These are phyloP conservation scores for Drosophila borealis DNA, from an alignment of 2,888 invertebrate genomes.

Conservation along the genomic window DNA sequence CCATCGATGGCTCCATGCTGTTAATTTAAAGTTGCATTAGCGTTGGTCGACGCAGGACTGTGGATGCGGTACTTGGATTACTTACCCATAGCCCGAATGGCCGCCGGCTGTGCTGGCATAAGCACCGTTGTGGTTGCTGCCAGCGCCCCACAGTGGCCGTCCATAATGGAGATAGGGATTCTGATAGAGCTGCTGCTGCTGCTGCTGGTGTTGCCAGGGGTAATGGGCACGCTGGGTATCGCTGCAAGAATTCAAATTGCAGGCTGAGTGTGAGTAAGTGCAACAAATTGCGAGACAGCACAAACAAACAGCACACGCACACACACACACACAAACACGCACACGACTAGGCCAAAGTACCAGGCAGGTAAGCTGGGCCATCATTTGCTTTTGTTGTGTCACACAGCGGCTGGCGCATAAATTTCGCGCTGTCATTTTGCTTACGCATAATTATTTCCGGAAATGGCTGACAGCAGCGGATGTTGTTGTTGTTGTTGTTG, in stretches of 20 bases:
- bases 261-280: constrained; percentile 53
- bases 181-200: constrained; percentile 45
- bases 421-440: constrained; percentile 64
- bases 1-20: constrained; percentile 66
- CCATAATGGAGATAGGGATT: constrained; percentile 57
- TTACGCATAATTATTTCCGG: constrained; percentile 77
- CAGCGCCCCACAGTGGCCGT: constrained; percentile 60
- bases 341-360: constrained; percentile 27
- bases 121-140: constrained; percentile 68
- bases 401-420: constrained; percentile 43
- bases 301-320: constrained; percentile 6
- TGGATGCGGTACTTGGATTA: constrained; percentile 2
- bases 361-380: constrained; percentile 13
- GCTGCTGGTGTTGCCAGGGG: constrained; percentile 55
- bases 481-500: constrained; percentile 60
- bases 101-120: constrained; percentile 61
- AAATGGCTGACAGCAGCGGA: constrained; percentile 72
- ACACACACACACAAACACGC: constrained; percentile 4
- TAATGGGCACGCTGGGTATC: constrained; percentile 64
- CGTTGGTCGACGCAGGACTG: not conserved
- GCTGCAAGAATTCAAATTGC: constrained; percentile 50
- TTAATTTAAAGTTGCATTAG: constrained; percentile 57
- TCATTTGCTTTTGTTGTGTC: constrained; percentile 37
- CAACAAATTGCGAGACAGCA: constrained; percentile 46
- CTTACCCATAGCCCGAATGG: constrained; percentile 81